These are phyloP conservation scores for Apus apus DNA, from an alignment of 2,113 vertebrate genomes.

Conservation along the genomic window DNA sequence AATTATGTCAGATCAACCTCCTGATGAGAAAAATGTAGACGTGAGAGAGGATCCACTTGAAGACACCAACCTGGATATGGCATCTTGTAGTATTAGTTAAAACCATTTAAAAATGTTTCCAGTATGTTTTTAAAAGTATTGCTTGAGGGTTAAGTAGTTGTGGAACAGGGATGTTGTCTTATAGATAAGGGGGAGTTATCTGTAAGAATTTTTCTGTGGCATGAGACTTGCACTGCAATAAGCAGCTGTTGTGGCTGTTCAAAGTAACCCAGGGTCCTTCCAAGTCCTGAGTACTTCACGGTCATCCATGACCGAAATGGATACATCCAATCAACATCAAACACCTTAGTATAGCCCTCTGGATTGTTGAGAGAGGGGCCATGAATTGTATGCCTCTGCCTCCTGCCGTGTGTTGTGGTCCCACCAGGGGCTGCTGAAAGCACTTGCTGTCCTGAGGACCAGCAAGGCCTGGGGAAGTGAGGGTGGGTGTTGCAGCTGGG, in stretches of 20 bases:
- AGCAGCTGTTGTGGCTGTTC: neutral
- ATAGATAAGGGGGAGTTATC: neutral
- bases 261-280: neutral
- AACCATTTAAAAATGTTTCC: neutral
- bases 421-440: neutral
- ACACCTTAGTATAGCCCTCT: neutral
- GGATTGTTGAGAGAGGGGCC: neutral
- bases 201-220: neutral
- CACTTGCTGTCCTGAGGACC: accelerated
- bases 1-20: neutral
- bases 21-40: neutral
- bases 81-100: neutral
- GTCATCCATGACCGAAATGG: neutral
- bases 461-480: neutral
- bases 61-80: neutral
- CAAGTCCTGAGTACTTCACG: neutral
- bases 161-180: neutral
- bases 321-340: neutral
- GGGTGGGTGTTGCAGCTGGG: neutral
- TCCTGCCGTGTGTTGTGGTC: accelerated
- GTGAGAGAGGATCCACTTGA: neutral
- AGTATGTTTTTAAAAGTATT: neutral
- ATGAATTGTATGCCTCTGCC: neutral
- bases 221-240: neutral
- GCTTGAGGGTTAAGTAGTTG: neutral